Base-by-base conservation (phyloP, 2,888 invertebrate genomes). In the Sinhomidia bicolor region DNA sequence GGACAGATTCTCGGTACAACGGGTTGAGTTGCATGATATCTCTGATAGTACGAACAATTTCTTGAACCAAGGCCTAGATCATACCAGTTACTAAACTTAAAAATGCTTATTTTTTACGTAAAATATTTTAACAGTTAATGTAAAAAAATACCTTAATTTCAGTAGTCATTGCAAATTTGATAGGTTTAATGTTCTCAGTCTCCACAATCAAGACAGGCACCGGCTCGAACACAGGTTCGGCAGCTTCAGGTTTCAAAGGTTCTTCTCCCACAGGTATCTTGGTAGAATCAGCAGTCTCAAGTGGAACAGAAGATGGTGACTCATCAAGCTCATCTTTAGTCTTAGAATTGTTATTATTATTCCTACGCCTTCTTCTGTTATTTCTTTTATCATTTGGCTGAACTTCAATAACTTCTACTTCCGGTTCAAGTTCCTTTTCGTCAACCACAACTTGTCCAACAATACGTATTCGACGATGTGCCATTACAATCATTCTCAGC, bases 1-100 rank as follows among this genome's bases (percentile, higher is more conserved):
- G 98, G n/a, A 99, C 95, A 79, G 98, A 98, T 93, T 99, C 99
- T 91, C 99, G 96, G 93, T 99, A 99, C 88, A 99, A 94, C 0
- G 99, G 98, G 95, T 99, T 99, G 95, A 99, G 95, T 91, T 98
- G 97, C 90, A 99, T 99, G 88, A 99, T 99, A 94, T 99, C 99
- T 83, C 99, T 95, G 91, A 99, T 98, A 0, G 99, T 99, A 94
- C 99, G 98, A 68, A 99, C 98, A 87, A 99, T 96, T 95, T 99
- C 99, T 94, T 99, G 98, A 0, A 98, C 99, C 85, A 99, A 93
- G 0, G 99, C 99, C 95, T 96, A 74, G 10, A 29, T 5, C 3
- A 74, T 23, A 47, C 12, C 7, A 74, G 10, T 1, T n/a, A n/a
- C n/a, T n/a, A n/a, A n/a, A n/a, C n/a, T n/a, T n/a, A n/a, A n/a